A percentile compares a stretch with the other conserved stretches of the same genome.
Conservation (phyloP, 2,888 invertebrate species). For the Drosophila emarginata region DNA sequence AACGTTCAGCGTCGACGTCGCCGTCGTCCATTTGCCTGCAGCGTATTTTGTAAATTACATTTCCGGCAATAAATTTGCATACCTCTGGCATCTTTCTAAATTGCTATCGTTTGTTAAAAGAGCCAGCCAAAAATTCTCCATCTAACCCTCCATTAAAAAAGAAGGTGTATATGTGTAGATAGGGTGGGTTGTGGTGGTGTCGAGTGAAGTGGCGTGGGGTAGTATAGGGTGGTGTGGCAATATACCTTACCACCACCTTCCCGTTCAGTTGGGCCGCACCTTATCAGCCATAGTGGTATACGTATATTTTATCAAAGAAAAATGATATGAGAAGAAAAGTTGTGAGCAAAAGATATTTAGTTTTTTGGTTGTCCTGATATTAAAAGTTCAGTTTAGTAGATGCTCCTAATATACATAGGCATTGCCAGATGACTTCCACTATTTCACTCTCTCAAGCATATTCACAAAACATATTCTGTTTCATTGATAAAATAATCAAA, state of each 20-base stretch:
- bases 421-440: conserved; percentile 57
- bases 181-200: conserved; percentile 5
- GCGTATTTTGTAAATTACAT: conserved; percentile 82
- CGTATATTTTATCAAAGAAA: background rate
- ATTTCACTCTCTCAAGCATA: conserved; percentile 22
- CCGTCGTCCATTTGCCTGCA: conserved; percentile 70
- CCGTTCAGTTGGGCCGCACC: conserved; percentile 40
- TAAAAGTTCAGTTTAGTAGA: conserved; percentile 53
- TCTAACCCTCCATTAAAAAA: conserved; percentile 13
- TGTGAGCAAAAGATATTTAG: conserved; percentile 17
- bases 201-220: conserved; percentile 12
- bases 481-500: background rate
- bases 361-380: conserved; percentile 68
- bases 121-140: conserved; percentile 53
- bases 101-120: conserved; percentile 80
- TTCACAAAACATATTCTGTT: conserved; percentile 16
- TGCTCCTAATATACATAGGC: conserved; percentile 19
- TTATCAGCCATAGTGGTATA: conserved; percentile 10
- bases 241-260: conserved; percentile 50
- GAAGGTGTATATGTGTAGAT: background rate
- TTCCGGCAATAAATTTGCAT: conserved; percentile 83
- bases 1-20: conserved; percentile 25
- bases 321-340: background rate
- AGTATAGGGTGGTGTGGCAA: conserved; percentile 9
- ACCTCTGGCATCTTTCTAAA: conserved; percentile 81